A percentile compares a stretch with the other conserved stretches of the same genome.
Evolutionary conservation across 1,140 invertebrate genomes (phyloP).

Genomic region (Meloidogyne floridensis): DNA sequence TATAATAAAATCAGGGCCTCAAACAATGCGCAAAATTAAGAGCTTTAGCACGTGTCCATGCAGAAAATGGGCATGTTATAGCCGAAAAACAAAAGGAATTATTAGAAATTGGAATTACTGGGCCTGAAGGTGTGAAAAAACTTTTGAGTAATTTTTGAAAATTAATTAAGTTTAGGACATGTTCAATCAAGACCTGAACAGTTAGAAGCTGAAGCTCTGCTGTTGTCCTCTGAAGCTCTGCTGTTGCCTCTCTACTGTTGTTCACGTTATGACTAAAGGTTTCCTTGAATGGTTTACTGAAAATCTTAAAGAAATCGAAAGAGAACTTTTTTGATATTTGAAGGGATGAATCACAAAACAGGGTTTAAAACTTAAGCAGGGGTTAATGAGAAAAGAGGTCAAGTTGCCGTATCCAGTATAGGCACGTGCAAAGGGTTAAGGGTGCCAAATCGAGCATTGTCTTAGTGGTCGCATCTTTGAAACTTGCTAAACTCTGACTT

Average conservation of each 20-base stretch:
- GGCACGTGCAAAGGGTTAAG: no score
- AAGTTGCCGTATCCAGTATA: no score
- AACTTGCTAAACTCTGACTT: no score
- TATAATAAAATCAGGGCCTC: conserved; percentile 29
- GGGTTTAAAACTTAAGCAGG: no score
- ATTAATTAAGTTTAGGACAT: conserved; percentile 73
- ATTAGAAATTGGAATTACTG: conserved; percentile 80
- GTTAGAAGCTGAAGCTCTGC: conserved; percentile 86
- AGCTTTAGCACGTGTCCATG: conserved; percentile 89
- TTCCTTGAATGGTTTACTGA: no score
- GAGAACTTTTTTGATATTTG: not conserved
- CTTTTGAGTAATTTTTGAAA: not conserved
- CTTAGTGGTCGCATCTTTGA: no score
- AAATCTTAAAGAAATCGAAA: conserved; percentile 61
- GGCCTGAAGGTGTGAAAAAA: conserved; percentile 75
- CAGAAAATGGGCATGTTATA: conserved; percentile 94
- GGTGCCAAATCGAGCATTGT: no score
- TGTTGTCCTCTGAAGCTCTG: no score
- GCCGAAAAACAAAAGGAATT: conserved; percentile 83
- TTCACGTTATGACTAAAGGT: conserved; percentile 89
- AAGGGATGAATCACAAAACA: not conserved
- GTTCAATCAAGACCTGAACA: conserved; percentile 86
- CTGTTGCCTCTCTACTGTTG: conserved; percentile 76
- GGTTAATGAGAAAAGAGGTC: no score
- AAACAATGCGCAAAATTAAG: conserved; percentile 70